A percentile compares a stretch with the other conserved stretches of the same genome.
Evolutionary conservation across 1,140 invertebrate species (phyloP).

Genomic region (Pseudomyrmex dendroicus): DNA sequence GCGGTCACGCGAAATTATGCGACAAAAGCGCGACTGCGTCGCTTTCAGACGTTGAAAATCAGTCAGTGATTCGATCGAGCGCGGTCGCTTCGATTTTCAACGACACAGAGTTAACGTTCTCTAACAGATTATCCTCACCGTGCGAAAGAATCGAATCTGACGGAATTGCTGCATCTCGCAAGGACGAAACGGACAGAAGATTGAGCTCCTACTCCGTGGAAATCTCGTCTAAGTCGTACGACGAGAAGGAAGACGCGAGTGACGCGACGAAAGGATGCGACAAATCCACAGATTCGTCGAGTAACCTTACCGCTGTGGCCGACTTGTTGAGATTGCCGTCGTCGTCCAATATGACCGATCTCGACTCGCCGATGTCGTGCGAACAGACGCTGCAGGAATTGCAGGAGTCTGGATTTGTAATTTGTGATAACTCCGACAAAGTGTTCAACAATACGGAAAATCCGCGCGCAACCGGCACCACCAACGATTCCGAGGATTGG

Average conservation of each 20-base stretch:
- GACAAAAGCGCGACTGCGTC: slow-evolving; percentile 60
- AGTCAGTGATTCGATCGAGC: slow-evolving; percentile 63
- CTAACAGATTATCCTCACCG: slow-evolving; percentile 72
- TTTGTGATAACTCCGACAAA: slow-evolving; percentile 81
- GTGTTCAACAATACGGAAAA: slow-evolving; percentile 80
- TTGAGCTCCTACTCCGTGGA: slow-evolving; percentile 62
- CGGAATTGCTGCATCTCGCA: slow-evolving; percentile 11
- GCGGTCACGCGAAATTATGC: slow-evolving; percentile 58
- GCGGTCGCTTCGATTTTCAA: slow-evolving; percentile 64
- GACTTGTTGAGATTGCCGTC: slow-evolving; percentile 60
- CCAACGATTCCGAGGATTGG: slow-evolving; percentile 78
- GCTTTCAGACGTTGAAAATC: slow-evolving; percentile 50
- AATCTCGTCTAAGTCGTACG: slow-evolving; percentile 61
- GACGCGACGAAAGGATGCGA: slow-evolving; percentile 45
- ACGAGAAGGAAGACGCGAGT: slow-evolving; percentile 30
- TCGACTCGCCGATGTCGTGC: slow-evolving; percentile 83
- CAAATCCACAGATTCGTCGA: slow-evolving; percentile 32
- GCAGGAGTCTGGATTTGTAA: slow-evolving; percentile 81
- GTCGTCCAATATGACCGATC: slow-evolving; percentile 77
- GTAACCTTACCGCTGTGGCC: slow-evolving; percentile 21
- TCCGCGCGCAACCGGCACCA: slow-evolving; percentile 70
- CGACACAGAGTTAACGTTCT: slow-evolving; percentile 81
- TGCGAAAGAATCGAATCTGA: slow-evolving; percentile 66
- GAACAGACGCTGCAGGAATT: slow-evolving; percentile 81
- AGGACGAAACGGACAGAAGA: slow-evolving; percentile 55